Percentiles rank a stretch among this genome's conserved stretches.
These are phyloP conservation scores for Centropristis striata DNA, from an alignment of 2,113 vertebrate species.

Conservation along the genomic window DNA sequence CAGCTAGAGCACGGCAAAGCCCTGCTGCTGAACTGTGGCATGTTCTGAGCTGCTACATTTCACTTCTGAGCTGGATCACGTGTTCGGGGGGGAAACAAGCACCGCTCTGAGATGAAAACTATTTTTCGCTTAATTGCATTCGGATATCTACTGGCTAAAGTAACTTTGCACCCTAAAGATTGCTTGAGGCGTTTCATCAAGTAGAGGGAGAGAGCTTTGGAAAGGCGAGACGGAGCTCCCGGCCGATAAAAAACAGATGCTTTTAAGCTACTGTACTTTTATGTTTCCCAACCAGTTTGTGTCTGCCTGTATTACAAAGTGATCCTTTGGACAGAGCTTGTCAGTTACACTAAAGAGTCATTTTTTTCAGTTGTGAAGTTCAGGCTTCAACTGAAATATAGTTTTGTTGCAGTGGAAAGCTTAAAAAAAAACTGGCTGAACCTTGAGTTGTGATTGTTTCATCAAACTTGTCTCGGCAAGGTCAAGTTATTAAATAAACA, in stretches of 20 bases:
- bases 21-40: background rate
- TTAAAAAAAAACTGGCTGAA: too few relatives aligned
- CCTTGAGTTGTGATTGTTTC: too few relatives aligned
- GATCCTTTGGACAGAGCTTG: background rate
- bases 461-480: too few relatives aligned
- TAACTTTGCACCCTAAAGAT: constrained; percentile 43
- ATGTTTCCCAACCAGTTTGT: background rate
- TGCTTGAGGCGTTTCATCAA: constrained; percentile 45
- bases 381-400: too few relatives aligned
- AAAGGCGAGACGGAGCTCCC: background rate
- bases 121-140: constrained; percentile 51
- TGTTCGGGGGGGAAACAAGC: constrained; percentile 7
- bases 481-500: too few relatives aligned
- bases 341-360: background rate
- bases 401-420: too few relatives aligned
- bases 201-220: constrained; percentile 1
- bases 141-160: constrained; percentile 22
- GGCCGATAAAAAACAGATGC: background rate
- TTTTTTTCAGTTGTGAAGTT: background rate
- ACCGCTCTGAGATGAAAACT: constrained; percentile 23
- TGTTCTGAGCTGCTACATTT: constrained; percentile 4
- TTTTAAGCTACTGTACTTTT: constrained; percentile 11
- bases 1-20: background rate
- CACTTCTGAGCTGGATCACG: constrained; percentile 11
- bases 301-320: background rate